A percentile compares a stretch with the other conserved stretches of the same genome.
Conservation (phyloP, 2,888 invertebrate genomes). For the Hirtodrosophila duncani region DNA sequence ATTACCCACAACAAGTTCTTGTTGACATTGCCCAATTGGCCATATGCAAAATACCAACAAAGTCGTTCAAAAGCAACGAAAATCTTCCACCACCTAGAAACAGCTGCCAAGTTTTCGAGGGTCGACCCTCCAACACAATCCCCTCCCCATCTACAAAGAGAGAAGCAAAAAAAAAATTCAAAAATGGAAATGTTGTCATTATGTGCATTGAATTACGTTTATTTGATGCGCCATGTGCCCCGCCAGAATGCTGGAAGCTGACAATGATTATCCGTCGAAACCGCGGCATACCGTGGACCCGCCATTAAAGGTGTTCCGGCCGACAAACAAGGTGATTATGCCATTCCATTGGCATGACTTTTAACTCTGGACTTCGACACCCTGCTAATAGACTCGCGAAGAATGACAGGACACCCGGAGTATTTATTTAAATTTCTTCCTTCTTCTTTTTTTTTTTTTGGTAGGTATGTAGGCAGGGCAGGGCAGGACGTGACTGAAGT, state of each 20-base stretch:
- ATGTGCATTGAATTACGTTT: slow-evolving; percentile 70
- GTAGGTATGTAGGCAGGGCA: too few relatives aligned
- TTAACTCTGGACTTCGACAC: slow-evolving; percentile 52
- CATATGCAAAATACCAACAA: slow-evolving; percentile 55
- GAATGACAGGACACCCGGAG: slow-evolving; percentile 35
- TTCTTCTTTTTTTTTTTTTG: too few relatives aligned
- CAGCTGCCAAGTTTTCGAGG: slow-evolving; percentile 19
- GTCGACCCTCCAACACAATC: neutral
- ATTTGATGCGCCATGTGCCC: slow-evolving; percentile 52
- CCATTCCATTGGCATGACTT: slow-evolving; percentile 48
- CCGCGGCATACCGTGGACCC: slow-evolving; percentile 30
- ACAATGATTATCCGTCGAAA: slow-evolving; percentile 61
- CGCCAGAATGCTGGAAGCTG: slow-evolving; percentile 14
- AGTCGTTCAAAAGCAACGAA: slow-evolving; percentile 10
- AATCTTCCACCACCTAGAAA: slow-evolving; percentile 16
- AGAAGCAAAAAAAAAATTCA: slow-evolving; percentile 14
- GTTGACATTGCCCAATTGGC: slow-evolving; percentile 66
- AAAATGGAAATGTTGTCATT: slow-evolving; percentile 67
- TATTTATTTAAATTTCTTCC: slow-evolving; percentile 63
- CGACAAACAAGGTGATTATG: slow-evolving; percentile 68
- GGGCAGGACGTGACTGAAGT: slow-evolving; percentile 51
- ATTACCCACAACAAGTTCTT: slow-evolving; percentile 27
- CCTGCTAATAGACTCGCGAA: slow-evolving; percentile 57
- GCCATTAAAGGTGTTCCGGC: slow-evolving; percentile 58
- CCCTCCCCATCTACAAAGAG: neutral